phyloP scores from a whole-genome alignment of 2,797 vertebrate genomes.

The Kryptopterus vitreolus region DNA sequence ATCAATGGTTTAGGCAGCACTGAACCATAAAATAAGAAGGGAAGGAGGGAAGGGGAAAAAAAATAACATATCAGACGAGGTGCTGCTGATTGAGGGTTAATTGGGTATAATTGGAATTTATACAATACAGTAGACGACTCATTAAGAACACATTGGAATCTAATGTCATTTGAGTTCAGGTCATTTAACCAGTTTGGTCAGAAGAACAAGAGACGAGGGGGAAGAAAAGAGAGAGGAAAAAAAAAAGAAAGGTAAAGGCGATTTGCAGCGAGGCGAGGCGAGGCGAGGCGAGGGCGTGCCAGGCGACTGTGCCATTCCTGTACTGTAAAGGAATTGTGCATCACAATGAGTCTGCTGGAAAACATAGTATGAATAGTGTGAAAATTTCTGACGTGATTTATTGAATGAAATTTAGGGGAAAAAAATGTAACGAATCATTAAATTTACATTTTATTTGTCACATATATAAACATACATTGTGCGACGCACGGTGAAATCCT shows the following conservation, averaged over 20 bases:
- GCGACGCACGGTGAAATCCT: too few species aligned
- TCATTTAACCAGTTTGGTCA: constrained; percentile 71
- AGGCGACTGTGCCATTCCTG: constrained; percentile 21
- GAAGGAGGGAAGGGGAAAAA: constrained; percentile 68
- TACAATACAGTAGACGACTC: constrained; percentile 86
- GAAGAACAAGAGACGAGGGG: constrained; percentile 33
- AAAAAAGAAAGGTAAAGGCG: constrained; percentile 53
- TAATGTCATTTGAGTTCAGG: constrained; percentile 78
- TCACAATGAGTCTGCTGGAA: not conserved
- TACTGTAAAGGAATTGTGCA: not conserved
- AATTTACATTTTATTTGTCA: too few species aligned
- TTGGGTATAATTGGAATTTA: constrained; percentile 98
- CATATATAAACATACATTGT: too few species aligned
- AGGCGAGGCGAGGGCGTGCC: constrained; percentile 17
- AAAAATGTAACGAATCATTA: too few species aligned
- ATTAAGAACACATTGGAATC: constrained; percentile 82
- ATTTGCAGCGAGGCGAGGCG: constrained; percentile 40
- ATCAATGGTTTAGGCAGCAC: constrained; percentile 87
- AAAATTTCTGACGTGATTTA: too few species aligned
- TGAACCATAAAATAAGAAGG: constrained; percentile 90
- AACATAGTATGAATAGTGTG: too few species aligned
- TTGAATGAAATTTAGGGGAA: too few species aligned
- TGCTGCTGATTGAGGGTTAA: constrained; percentile 96
- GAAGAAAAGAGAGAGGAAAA: too few species aligned
- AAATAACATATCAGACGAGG: constrained; percentile 85